Base-by-base conservation (phyloP, 1,140 invertebrate genomes). In the Parapsyche elsis region DNA sequence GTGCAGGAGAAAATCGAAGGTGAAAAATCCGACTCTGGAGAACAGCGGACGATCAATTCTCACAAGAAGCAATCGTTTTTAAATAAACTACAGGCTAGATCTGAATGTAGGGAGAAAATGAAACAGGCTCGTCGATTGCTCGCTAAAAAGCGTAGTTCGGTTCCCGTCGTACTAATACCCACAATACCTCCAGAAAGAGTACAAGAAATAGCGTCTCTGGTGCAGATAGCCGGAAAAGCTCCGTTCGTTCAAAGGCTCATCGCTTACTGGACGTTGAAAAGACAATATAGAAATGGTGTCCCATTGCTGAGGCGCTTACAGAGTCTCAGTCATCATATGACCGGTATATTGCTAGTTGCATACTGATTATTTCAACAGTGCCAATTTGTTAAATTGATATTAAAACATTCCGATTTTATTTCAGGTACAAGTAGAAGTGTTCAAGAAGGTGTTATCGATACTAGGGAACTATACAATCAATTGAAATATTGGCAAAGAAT, bases 231-330 rank as follows among this genome's bases (percentile, higher is more conserved):
- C 16, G 84, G 84, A 10, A 95, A 95, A 80, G 94, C 94, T 67
- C 93, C 95, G 82, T 94, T 99, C 85, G 93, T 99, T 80, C 95
- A 97, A 85, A 89, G 96, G 14, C 88, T 99, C 2, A 94, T 97
- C 64, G 94, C 95, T 0, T 97, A 96, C 86, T 99, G 98, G 98
- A 98, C 96, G 1, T 88, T 99, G 0, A 99, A 99, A 86, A 86
- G 98, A n/a, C 96, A 98, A 85, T 95, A 95, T 78, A 88, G 98
- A 67, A 99, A 99, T 89, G 98, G 98, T 0, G 98, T 99, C 9
- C 98, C 98, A 0, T 89, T 99, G 30, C 86, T 99, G 24, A 87
- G 98, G 78, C 89, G 98, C 21, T 86, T 98, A 44, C 96, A 97
- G 86, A 94, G 93, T 84, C 90, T 93, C 0, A 86, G 84, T 38